Evolutionary conservation across 2,888 invertebrate species (phyloP), one percentile per base, ranked within the genome.

Genomic region (Mimas tiliae): DNA sequence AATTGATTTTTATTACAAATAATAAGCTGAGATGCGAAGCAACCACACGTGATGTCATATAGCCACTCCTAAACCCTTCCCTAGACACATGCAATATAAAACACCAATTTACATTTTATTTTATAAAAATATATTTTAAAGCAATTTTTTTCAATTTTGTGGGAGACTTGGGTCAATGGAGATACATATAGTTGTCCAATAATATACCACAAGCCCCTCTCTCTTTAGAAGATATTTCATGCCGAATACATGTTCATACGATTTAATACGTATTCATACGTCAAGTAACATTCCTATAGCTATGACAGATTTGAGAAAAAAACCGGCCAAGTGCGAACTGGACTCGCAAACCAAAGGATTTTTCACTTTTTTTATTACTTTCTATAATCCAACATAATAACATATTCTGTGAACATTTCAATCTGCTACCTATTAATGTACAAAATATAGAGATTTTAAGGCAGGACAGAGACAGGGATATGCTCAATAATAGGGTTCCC

Each of bases 91-190:
- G 45, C 50, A 50, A 1, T 19, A 27, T 27, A 38, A 19, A 50
- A 50, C 9, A 50, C 50, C 50, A 50, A 50, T 50, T 19, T 9
- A 50, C 1, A 9, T 50, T 19, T 48, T 16, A 48, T 9, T 42
- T 45, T 50, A 50, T 9, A 50, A 50, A 50, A 50, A 50, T 50
- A 50, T 50, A 8, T 48, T 50, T 50, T 19, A 50, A 50, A 50
- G 50, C 50, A 50, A 7, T 38, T 19, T 9, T 19, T 50, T 45
- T 45, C 1, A 12, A 3, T 12, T 58, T 11, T 58, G 38, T 11
- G 16, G 55, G 12, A 19, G 42, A 12, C 9, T 53, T 27, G 4
- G 27, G 1, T 27, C 27, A 1, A 27, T 55, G 7, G n/a, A 16
- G 4, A 7, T 21, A 3, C 14, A 0, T 14, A 3, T 27, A 1